phyloP scores from a whole-genome alignment of 1,140 invertebrate species.

The Hypothenemus hampei region DNA sequence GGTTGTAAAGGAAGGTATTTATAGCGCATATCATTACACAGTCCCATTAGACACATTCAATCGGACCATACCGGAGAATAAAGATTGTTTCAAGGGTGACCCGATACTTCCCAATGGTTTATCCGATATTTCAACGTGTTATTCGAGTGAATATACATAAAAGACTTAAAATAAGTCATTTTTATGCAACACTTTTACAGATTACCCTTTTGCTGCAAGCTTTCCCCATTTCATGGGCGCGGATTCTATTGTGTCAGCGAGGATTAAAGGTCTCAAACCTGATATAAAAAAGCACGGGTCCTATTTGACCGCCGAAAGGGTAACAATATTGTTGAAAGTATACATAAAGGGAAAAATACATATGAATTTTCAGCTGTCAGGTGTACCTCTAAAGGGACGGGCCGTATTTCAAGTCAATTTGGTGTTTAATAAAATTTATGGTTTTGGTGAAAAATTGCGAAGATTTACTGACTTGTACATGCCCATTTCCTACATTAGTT shows the following conservation, averaged over 20 bases:
- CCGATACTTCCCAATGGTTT: neutral
- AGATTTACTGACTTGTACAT: neutral
- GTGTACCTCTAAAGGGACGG: neutral
- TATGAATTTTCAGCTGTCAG: slow-evolving; percentile 1
- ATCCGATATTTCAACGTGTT: neutral
- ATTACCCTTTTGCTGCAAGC: slow-evolving; percentile 3
- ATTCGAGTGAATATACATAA: neutral
- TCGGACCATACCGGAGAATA: neutral
- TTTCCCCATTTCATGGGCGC: slow-evolving; percentile 8
- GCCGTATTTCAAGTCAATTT: slow-evolving; percentile 7
- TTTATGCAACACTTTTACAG: neutral
- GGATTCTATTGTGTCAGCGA: neutral
- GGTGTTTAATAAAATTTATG: neutral
- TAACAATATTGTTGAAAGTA: neutral
- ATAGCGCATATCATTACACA: neutral
- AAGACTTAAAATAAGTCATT: neutral
- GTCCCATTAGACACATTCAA: neutral
- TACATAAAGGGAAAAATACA: neutral
- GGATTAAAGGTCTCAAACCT: neutral
- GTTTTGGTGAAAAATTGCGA: neutral
- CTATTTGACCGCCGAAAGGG: neutral
- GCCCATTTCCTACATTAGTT: neutral
- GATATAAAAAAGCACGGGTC: neutral
- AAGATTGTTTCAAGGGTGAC: slow-evolving; percentile 3
- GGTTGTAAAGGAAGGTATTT: neutral